A percentile compares a stretch with the other conserved stretches of the same genome.
phyloP scores from a whole-genome alignment of 1,140 invertebrate genomes.

The Gryon sp. region DNA sequence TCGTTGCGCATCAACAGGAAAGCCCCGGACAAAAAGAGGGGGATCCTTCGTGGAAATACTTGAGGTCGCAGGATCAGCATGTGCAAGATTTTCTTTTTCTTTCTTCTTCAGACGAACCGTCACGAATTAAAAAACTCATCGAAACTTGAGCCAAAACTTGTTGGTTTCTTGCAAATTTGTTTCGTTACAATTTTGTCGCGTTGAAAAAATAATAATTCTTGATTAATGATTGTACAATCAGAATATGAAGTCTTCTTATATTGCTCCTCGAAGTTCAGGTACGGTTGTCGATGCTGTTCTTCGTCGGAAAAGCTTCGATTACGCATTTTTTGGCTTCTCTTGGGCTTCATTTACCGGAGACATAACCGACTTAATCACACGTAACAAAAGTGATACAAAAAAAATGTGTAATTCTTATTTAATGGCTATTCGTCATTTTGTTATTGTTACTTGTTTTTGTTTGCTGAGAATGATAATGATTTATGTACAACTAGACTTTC shows the following conservation, averaged over 20 bases:
- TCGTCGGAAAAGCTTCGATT: conserved; percentile 43
- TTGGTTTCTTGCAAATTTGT: conserved; percentile 14
- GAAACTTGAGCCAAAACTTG: conserved; percentile 17
- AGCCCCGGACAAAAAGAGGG: conserved; percentile 11
- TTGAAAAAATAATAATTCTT: conserved; percentile 51
- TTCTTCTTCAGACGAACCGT: neutral
- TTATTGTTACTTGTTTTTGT: no score
- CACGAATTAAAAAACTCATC: conserved; percentile 6
- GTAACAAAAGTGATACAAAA: no score
- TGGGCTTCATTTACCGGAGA: no score
- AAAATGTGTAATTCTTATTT: no score
- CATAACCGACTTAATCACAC: no score
- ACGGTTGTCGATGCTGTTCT: conserved; percentile 51
- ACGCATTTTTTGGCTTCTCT: no score
- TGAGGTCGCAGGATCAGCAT: neutral
- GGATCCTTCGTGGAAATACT: conserved; percentile 14
- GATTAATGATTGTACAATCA: conserved; percentile 60
- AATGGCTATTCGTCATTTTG: no score
- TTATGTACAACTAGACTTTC: no score
- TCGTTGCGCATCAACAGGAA: conserved; percentile 16
- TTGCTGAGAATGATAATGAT: no score
- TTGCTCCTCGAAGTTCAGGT: conserved; percentile 61
- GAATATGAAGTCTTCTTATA: conserved; percentile 59
- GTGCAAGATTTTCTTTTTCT: no score
- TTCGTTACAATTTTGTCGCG: conserved; percentile 38